Evolutionary conservation across 2,888 invertebrate genomes (phyloP).

Genomic region (Herminia tarsipennalis): DNA sequence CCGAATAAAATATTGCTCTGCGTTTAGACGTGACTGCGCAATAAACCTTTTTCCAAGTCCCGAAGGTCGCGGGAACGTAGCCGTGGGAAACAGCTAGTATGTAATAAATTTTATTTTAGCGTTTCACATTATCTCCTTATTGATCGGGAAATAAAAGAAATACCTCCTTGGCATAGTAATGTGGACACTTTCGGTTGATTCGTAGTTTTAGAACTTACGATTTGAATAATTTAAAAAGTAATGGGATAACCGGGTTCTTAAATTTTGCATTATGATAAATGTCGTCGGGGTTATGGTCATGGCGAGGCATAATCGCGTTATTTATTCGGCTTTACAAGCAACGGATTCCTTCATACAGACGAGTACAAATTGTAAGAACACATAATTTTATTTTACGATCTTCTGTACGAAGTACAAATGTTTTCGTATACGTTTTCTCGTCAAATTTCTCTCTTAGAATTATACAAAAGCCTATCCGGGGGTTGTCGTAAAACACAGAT

Average conservation of each 20-base stretch:
- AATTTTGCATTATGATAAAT: neutral
- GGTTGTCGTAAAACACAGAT: slow-evolving; percentile 59
- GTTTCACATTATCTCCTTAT: slow-evolving; percentile 33
- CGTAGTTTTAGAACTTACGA: slow-evolving; percentile 17
- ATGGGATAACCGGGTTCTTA: neutral
- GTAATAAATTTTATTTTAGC: slow-evolving; percentile 38
- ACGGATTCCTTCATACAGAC: neutral
- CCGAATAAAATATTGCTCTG: slow-evolving; percentile 34
- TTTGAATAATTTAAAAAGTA: neutral
- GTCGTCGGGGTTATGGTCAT: neutral
- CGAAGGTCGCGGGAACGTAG: slow-evolving; percentile 32
- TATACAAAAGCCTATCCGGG: slow-evolving; percentile 52
- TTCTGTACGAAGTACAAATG: slow-evolving; percentile 47
- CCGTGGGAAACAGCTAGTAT: slow-evolving; percentile 28
- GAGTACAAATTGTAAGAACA: slow-evolving; percentile 24
- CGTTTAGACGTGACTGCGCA: slow-evolving; percentile 38
- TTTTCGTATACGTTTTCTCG: slow-evolving; percentile 54
- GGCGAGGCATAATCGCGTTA: neutral
- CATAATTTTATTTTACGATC: slow-evolving; percentile 48
- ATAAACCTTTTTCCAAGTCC: slow-evolving; percentile 39
- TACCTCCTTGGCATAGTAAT: slow-evolving; percentile 13
- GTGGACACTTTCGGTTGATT: neutral
- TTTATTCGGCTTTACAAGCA: neutral
- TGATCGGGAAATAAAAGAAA: slow-evolving; percentile 25
- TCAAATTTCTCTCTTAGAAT: slow-evolving; percentile 53